phyloP scores from a whole-genome alignment of 2,888 invertebrate species.

The Baronia brevicornis region DNA sequence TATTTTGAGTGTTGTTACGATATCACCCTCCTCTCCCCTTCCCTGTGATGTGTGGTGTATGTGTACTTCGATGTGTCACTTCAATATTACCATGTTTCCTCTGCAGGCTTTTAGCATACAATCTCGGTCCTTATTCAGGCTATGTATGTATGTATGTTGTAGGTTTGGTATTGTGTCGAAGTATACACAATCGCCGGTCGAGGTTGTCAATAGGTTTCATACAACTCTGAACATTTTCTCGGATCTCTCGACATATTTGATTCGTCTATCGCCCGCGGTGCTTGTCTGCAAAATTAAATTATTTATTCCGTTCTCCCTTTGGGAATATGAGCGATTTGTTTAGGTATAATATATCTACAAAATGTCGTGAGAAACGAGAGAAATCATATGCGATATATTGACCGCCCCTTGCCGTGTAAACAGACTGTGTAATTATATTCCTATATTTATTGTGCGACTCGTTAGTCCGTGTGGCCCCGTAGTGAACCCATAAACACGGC shows the following conservation, averaged over 20 bases:
- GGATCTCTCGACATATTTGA: conserved; percentile 5
- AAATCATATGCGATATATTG: conserved; percentile 33
- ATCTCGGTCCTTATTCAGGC: no score
- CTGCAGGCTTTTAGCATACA: no score
- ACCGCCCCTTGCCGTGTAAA: conserved; percentile 46
- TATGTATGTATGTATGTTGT: neutral
- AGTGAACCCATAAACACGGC: conserved; percentile 41
- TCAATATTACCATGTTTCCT: no score
- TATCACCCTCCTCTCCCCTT: conserved; percentile 1
- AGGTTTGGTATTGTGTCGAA: conserved; percentile 14
- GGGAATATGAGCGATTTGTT: conserved; percentile 22
- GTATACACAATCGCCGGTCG: conserved; percentile 26
- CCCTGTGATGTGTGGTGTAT: conserved; percentile 24
- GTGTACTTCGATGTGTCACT: conserved; percentile 31
- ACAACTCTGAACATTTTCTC: conserved; percentile 10
- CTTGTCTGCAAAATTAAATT: conserved; percentile 11
- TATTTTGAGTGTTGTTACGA: conserved; percentile 11
- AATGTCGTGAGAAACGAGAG: conserved; percentile 9
- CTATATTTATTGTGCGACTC: conserved; percentile 47
- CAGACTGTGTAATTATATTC: conserved; percentile 63
- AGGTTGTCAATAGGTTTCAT: conserved; percentile 31
- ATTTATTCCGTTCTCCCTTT: conserved; percentile 25
- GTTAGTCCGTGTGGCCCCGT: conserved; percentile 48
- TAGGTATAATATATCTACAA: conserved; percentile 22
- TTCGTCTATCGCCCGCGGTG: conserved; percentile 9